Conservation (phyloP, 2,888 invertebrate species). For the Willowsia nigromaculata region DNA sequence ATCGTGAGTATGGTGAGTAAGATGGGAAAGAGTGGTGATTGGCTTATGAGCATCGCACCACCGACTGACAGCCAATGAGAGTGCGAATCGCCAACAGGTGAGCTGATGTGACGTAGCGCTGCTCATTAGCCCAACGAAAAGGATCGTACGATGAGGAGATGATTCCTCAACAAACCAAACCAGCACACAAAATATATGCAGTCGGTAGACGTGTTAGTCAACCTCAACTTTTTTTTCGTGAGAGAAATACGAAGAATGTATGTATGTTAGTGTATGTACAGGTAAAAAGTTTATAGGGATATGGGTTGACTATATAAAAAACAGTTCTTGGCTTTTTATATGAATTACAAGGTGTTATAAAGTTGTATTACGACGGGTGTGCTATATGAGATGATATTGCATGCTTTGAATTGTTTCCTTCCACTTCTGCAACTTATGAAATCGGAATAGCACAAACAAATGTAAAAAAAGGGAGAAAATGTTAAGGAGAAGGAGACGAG, state of each 20-base stretch:
- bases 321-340: no score
- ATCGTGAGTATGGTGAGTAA: neutral
- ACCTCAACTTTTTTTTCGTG: constrained; percentile 26
- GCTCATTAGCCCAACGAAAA: constrained; percentile 62
- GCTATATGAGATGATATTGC: no score
- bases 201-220: neutral
- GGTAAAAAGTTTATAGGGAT: neutral
- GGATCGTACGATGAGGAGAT: constrained; percentile 1
- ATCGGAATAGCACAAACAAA: neutral
- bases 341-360: no score
- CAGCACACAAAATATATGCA: neutral
- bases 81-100: constrained; percentile 69
- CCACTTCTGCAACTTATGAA: neutral
- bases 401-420: no score
- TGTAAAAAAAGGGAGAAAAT: neutral
- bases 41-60: constrained; percentile 70
- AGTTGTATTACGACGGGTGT: no score
- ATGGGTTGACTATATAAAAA: no score
- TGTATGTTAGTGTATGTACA: neutral
- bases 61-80: constrained; percentile 55
- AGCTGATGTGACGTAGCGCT: constrained; percentile 62
- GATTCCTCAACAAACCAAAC: constrained; percentile 1
- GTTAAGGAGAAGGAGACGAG: neutral
- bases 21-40: neutral
- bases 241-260: neutral